A percentile compares a stretch with the other conserved stretches of the same genome.
These are phyloP conservation scores for Phaenicophaeus curvirostris DNA, from an alignment of 2,797 vertebrate species.

Conservation along the genomic window DNA sequence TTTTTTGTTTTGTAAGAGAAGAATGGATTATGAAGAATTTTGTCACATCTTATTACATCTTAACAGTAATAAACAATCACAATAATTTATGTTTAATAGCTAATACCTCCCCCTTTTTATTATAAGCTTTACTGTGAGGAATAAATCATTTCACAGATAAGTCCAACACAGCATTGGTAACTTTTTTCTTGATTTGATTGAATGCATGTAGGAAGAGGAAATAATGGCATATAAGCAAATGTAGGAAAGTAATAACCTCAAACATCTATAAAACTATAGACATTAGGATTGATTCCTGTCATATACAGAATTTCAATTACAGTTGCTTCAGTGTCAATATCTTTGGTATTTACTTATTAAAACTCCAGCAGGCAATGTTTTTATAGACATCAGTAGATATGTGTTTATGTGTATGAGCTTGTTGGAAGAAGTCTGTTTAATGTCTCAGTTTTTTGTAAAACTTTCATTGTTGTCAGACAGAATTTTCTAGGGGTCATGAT, in stretches of 20 bases:
- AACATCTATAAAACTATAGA: not conserved
- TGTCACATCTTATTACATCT: not conserved
- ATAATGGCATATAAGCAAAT: not conserved
- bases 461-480: not conserved
- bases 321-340: not conserved
- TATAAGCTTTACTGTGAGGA: not conserved
- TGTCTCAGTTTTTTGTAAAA: not conserved
- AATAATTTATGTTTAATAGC: not conserved
- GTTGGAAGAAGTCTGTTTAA: constrained; percentile 11
- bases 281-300: not conserved
- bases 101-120: not conserved
- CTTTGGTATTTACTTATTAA: not conserved
- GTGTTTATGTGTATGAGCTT: not conserved
- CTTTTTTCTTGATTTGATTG: not conserved
- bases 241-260: not conserved
- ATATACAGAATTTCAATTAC: not conserved
- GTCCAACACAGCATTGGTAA: not conserved
- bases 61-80: not conserved
- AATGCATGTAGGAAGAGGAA: not conserved
- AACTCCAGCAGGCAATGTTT: not conserved
- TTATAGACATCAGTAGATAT: constrained; percentile 27
- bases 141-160: not conserved
- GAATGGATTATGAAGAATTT: not conserved
- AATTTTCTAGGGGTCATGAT: not conserved
- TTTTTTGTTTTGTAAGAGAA: not conserved